Percentiles rank a stretch among this genome's conserved stretches.
Conservation (phyloP, 2,888 invertebrate species). For the Eumerus sabulonum region DNA sequence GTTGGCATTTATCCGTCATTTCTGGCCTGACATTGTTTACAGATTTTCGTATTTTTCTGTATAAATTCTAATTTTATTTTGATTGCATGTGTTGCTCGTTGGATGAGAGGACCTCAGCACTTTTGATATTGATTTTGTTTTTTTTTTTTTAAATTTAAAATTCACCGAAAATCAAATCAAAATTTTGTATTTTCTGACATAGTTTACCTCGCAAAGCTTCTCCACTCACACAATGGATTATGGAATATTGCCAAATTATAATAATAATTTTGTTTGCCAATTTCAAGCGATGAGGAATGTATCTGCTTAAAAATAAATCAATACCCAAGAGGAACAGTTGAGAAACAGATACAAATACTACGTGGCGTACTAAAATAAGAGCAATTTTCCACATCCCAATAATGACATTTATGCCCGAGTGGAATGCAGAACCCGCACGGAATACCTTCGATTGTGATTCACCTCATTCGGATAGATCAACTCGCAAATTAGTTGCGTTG, state of each 20-base stretch:
- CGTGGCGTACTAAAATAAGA: conserved; percentile 7
- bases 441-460: conserved; percentile 1
- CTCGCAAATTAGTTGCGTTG: conserved; percentile 13
- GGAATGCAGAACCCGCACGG: conserved; percentile 8
- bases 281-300: not conserved
- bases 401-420: conserved; percentile 25
- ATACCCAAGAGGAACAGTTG: too few species aligned
- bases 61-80: too few species aligned
- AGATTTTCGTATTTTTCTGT: too few species aligned
- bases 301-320: too few species aligned
- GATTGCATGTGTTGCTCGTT: too few species aligned
- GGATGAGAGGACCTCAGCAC: too few species aligned
- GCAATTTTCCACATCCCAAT: conserved; percentile 18
- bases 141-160: too few species aligned
- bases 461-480: not conserved
- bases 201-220: conserved; percentile 1
- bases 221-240: conserved; percentile 11
- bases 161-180: too few species aligned
- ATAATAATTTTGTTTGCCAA: conserved; percentile 2
- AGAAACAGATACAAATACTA: too few species aligned
- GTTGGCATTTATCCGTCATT: too few species aligned
- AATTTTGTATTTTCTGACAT: conserved; percentile 2
- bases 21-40: too few species aligned
- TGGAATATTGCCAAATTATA: conserved; percentile 48
- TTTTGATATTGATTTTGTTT: too few species aligned